Evolutionary conservation across 2,113 vertebrate species (phyloP).

Genomic region (Perca flavescens): DNA sequence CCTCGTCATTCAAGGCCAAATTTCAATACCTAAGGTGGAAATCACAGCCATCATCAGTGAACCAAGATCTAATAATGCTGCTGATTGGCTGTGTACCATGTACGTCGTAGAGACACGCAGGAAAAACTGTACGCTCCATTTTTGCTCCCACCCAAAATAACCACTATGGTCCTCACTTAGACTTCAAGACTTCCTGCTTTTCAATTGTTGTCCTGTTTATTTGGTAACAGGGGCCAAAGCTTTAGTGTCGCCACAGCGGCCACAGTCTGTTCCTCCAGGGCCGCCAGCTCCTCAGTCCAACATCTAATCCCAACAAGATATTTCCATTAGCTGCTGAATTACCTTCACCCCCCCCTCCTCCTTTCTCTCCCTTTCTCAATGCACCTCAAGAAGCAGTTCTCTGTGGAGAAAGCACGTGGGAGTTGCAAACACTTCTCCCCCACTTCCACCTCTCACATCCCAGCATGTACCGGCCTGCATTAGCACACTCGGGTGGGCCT

Average conservation of each 20-base stretch:
- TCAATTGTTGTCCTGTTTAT: constrained; percentile 37
- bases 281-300: constrained; percentile 44
- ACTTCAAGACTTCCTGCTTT: constrained; percentile 13
- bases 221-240: constrained; percentile 46
- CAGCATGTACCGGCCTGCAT: constrained; percentile 73
- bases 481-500: constrained; percentile 75
- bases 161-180: neutral
- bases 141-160: neutral
- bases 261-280: constrained; percentile 39
- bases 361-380: constrained; percentile 26
- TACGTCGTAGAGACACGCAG: too few relatives aligned
- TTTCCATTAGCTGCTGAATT: constrained; percentile 82
- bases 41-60: too few relatives aligned
- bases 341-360: constrained; percentile 34
- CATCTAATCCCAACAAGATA: constrained; percentile 76
- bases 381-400: constrained; percentile 53
- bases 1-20: too few relatives aligned
- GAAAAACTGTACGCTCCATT: too few relatives aligned
- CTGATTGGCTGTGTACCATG: too few relatives aligned
- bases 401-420: constrained; percentile 61
- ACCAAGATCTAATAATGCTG: too few relatives aligned
- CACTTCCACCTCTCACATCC: constrained; percentile 61
- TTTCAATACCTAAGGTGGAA: too few relatives aligned
- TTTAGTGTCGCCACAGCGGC: constrained; percentile 33
- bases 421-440: constrained; percentile 65